Conservation (phyloP, 2,888 invertebrate genomes). For the Dinocampus coccinellae region DNA sequence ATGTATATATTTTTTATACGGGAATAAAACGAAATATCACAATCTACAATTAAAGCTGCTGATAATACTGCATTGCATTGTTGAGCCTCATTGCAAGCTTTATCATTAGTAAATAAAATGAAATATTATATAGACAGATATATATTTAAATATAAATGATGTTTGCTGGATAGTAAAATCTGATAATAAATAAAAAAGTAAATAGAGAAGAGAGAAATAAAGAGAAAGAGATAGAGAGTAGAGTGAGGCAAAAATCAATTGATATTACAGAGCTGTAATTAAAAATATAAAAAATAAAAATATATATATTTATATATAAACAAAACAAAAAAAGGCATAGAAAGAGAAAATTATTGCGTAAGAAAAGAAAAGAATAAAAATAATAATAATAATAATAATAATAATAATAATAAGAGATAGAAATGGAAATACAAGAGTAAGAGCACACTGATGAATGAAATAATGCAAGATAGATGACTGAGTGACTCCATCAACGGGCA, state of each 20-base stretch:
- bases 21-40: slow-evolving; percentile 30
- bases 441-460: slow-evolving; percentile 40
- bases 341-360: no score
- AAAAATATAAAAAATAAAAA: slow-evolving; percentile 38
- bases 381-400: slow-evolving; percentile 37
- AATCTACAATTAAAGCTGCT: slow-evolving; percentile 17
- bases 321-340: no score
- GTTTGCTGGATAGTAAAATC: slow-evolving; percentile 25
- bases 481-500: slow-evolving; percentile 40
- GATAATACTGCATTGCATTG: slow-evolving; percentile 21
- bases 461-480: slow-evolving; percentile 30
- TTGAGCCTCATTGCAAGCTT: slow-evolving; percentile 16
- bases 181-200: no score
- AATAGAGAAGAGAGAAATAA: slow-evolving; percentile 31
- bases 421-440: slow-evolving; percentile 39
- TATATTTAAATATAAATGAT: neutral
- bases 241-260: slow-evolving; percentile 11
- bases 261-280: slow-evolving; percentile 11
- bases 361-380: slow-evolving; percentile 34
- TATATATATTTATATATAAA: no score
- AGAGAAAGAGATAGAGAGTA: slow-evolving; percentile 25
- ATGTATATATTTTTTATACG: neutral
- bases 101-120: neutral
- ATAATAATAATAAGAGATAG: slow-evolving; percentile 33
- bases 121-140: neutral